These are phyloP conservation scores for Gymnoscopelus braueri DNA, from an alignment of 2,797 vertebrate species.

Conservation along the genomic window DNA sequence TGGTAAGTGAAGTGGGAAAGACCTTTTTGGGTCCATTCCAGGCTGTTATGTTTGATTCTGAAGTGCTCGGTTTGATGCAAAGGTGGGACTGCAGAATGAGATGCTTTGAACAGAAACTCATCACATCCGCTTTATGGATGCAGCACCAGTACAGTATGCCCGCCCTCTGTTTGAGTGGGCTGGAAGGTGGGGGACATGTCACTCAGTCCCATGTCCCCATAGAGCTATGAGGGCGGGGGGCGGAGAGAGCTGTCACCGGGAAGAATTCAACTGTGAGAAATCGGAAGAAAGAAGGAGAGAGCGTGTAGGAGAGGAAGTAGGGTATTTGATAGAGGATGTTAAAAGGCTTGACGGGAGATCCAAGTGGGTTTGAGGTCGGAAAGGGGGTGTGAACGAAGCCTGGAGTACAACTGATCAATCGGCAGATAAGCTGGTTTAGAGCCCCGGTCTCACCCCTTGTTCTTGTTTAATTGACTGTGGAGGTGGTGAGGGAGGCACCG, in stretches of 20 bases:
- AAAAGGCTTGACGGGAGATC: neutral
- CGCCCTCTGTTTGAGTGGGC: too few relatives aligned
- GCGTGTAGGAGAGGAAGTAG: neutral
- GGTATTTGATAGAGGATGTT: slow-evolving; percentile 2
- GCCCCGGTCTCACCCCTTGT: neutral
- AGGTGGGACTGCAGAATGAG: too few relatives aligned
- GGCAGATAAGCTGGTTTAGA: slow-evolving; percentile 12
- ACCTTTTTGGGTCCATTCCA: too few relatives aligned
- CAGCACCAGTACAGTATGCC: too few relatives aligned
- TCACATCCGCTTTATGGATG: too few relatives aligned
- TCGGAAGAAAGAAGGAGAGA: neutral
- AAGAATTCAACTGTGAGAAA: neutral
- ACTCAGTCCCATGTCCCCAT: neutral
- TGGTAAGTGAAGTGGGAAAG: too few relatives aligned
- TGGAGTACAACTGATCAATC: neutral
- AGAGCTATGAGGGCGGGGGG: neutral
- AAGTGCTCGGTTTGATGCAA: too few relatives aligned
- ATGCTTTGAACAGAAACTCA: too few relatives aligned
- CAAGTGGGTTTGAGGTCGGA: neutral
- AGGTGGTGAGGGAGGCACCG: slow-evolving; percentile 24
- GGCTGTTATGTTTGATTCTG: too few relatives aligned
- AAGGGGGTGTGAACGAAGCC: neutral
- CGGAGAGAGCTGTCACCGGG: neutral
- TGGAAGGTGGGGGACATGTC: neutral
- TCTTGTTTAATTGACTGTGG: slow-evolving; percentile 15